Evolutionary conservation across 1,140 invertebrate genomes (phyloP), one percentile per base, ranked within the genome.

Genomic region (Battus philenor): DNA sequence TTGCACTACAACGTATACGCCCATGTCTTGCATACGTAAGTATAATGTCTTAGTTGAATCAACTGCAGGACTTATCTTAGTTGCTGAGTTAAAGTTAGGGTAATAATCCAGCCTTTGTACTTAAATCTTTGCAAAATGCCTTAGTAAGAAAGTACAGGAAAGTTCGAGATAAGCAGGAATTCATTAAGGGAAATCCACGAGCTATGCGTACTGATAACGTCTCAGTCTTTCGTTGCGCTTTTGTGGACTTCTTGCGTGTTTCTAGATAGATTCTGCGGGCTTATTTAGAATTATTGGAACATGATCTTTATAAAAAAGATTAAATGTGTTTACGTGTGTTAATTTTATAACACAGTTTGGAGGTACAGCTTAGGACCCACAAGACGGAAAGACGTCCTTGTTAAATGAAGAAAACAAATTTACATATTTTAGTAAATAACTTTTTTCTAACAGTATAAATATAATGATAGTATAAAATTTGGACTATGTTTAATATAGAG

Each of bases 91-190:
- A 36, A 36, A n/a, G n/a, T 18, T 17, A 9, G 33, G 2, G 9
- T 36, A 22, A 16, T 36, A 20, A 36, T 36, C 33, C 17, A 10
- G 33, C 33, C 33, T 36, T 36, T 36, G 33, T 36, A 20, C 33
- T 20, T 11, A 36, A 36, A n/a, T 15, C 17, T n/a, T 2, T 20
- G 15, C 17, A 36, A 36, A 36, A 36, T 36, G 12, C 33, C 9
- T 36, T 18, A 36, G 33, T 18, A 36, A 17, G 33, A 15, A n/a
- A 16, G 16, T 22, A 11, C 15, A 36, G 33, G n/a, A 36, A 36
- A 22, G 17, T 36, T 36, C 20, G 10, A 36, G 33, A 36, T 36
- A 36, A 36, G 33, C 17, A 16, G 11, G 33, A 36, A 36, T 36
- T 36, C 33, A 36, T 36, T 34, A 34, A 34, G 9, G 6, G 32